phyloP scores from a whole-genome alignment of 2,113 vertebrate species.

The Chaenocephalus aceratus region DNA sequence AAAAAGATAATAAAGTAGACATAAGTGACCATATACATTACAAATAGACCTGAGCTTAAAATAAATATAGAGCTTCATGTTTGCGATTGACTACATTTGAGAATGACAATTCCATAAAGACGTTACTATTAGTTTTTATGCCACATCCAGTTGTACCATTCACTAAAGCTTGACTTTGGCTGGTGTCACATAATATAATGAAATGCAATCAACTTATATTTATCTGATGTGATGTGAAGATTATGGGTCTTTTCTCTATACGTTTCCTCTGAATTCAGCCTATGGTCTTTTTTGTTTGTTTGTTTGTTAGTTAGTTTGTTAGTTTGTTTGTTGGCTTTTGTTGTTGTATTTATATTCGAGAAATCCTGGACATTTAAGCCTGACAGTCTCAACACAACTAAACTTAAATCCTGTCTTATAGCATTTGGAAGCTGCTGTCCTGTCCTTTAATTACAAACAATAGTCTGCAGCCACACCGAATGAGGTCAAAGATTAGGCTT shows the following conservation, averaged over 20 bases:
- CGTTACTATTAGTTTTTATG: not conserved
- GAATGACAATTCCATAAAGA: not conserved
- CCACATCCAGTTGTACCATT: not conserved
- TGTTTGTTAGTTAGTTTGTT: not conserved
- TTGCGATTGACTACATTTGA: not conserved
- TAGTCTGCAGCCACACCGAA: slow-evolving; percentile 43
- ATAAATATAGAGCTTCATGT: not conserved
- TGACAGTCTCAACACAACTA: not conserved
- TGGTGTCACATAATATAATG: not conserved
- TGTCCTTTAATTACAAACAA: slow-evolving; percentile 28
- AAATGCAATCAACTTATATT: slow-evolving; percentile 6
- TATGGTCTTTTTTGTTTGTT: not conserved
- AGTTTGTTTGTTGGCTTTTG: not conserved
- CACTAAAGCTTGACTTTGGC: not conserved
- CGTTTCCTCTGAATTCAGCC: not conserved
- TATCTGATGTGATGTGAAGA: not conserved
- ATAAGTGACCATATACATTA: not conserved
- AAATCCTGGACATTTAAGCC: not conserved
- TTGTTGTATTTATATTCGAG: not conserved
- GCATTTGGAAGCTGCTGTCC: slow-evolving; percentile 19
- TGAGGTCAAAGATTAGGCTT: slow-evolving; percentile 69
- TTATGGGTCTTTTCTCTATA: not conserved
- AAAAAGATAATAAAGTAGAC: not conserved
- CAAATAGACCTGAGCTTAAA: not conserved
- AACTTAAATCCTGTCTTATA: slow-evolving; percentile 1